phyloP scores from a whole-genome alignment of 1,140 invertebrate genomes.

The Drosophila ambigua region DNA sequence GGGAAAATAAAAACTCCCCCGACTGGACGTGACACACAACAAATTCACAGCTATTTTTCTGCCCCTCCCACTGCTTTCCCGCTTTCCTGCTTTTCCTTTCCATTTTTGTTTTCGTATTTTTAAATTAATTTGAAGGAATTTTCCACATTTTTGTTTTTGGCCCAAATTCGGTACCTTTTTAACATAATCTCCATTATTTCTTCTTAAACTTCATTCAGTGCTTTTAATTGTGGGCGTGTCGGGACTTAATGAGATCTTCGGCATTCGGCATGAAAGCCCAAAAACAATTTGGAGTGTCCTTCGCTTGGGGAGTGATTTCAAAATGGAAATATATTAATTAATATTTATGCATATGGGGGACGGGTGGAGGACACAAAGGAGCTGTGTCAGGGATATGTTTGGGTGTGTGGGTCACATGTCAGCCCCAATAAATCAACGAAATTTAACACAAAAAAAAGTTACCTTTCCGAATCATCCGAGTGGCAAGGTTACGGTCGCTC shows the following conservation, averaged over 20 bases:
- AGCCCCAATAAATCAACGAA: constrained; percentile 60
- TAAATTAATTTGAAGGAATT: constrained; percentile 66
- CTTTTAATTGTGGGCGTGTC: constrained; percentile 68
- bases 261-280: constrained; percentile 7
- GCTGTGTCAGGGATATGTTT: not conserved
- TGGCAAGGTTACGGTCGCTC: constrained; percentile 32
- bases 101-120: constrained; percentile 36
- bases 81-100: not conserved
- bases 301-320: constrained; percentile 42
- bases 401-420: constrained; percentile 37
- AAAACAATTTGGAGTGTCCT: constrained; percentile 23
- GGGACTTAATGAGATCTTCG: constrained; percentile 54
- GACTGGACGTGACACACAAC: constrained; percentile 69
- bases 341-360: constrained; percentile 21
- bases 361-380: not conserved
- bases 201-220: constrained; percentile 36
- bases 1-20: constrained; percentile 14
- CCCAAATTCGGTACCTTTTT: constrained; percentile 29
- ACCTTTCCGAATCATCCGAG: constrained; percentile 51
- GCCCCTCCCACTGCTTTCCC: not conserved
- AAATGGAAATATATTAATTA: constrained; percentile 46
- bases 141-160: constrained; percentile 10
- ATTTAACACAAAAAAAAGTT: constrained; percentile 53
- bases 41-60: constrained; percentile 48
- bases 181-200: constrained; percentile 55